Base-by-base conservation (phyloP, 1,140 invertebrate genomes). In the Caenorhabditis tropicalis region DNA sequence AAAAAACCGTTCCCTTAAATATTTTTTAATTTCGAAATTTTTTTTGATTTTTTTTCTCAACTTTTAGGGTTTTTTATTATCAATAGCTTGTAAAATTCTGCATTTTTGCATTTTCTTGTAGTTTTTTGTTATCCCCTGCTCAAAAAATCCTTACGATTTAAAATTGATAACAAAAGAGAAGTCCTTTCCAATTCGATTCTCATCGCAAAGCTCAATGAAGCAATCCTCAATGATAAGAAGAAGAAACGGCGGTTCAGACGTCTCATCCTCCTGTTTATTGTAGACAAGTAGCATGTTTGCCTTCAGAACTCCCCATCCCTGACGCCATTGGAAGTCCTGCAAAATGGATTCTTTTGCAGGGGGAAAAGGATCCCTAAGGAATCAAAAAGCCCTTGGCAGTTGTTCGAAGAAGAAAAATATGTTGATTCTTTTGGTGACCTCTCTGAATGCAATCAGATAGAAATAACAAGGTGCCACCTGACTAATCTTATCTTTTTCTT, bases 161-260 rank as follows among this genome's bases (percentile, higher is more conserved):
- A 84, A 87, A 24, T 87, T 87, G 53, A 87, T 84, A 27, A 82
- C 83, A 51, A 87, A 87, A 16, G 82, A 84, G 46, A 87, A 84
- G 7, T 84, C 83, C 83, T 87, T 87, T 33, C 86, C 86, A 31
- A 85, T 79, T 29, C 74, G 74, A 46, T 87, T 87, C 27, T 87
- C 86, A 58, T 87, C 86, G 24, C 86, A 82, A 1, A 87, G 39
- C 27, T 87, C 86, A n/a, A 87, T 85, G 36, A 84, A 85, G 49
- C 86, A 87, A 58, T 87, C 86, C 46, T 87, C 86, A 15, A 85
- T 80, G 31, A 85, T 85, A 1, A 82, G 81, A 9, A 82, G 49
- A 19, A 82, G 79, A 36, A 82, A 86, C 36, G 84, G 85, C 0
- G 86, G 82, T 39, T 29, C 81, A 36, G 70, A 43, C 21, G 39